A percentile compares a stretch with the other conserved stretches of the same genome.
phyloP scores from a whole-genome alignment of 2,797 vertebrate species.

The Bradypodion pumilum region DNA sequence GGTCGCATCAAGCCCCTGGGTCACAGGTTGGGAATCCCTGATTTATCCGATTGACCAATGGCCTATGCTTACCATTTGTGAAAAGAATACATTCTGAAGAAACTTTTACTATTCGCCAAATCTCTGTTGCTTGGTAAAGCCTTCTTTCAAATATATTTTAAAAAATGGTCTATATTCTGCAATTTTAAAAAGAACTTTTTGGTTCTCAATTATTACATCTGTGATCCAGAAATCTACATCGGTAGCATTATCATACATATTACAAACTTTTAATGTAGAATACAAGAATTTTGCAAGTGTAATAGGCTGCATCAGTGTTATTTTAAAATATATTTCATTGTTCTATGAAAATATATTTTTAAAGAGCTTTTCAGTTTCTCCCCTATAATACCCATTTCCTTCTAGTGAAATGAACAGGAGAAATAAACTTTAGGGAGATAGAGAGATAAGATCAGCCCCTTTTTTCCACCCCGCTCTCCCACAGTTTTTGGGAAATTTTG shows the following conservation, averaged over 20 bases:
- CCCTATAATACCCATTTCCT: background rate
- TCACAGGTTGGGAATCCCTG: too few species aligned
- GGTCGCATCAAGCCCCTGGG: too few species aligned
- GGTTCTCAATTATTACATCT: background rate
- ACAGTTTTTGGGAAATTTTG: too few species aligned
- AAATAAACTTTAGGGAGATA: too few species aligned
- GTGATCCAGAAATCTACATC: background rate
- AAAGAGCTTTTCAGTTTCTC: background rate
- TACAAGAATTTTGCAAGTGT: background rate
- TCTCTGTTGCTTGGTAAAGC: slow-evolving; percentile 32
- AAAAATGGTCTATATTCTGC: background rate
- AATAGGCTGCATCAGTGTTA: background rate
- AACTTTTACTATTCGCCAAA: slow-evolving; percentile 46
- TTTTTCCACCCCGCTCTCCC: too few species aligned
- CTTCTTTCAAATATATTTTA: slow-evolving; percentile 13
- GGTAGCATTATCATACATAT: background rate
- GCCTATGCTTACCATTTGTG: background rate
- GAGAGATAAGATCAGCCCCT: too few species aligned
- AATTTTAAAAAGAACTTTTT: background rate
- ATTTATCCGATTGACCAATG: background rate
- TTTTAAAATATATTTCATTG: background rate
- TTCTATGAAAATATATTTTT: background rate
- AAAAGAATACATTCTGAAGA: too few species aligned
- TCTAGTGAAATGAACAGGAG: too few species aligned
- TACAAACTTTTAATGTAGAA: background rate